Conservation (phyloP, 2,113 vertebrate genomes). For the Phrynosoma platyrhinos region DNA sequence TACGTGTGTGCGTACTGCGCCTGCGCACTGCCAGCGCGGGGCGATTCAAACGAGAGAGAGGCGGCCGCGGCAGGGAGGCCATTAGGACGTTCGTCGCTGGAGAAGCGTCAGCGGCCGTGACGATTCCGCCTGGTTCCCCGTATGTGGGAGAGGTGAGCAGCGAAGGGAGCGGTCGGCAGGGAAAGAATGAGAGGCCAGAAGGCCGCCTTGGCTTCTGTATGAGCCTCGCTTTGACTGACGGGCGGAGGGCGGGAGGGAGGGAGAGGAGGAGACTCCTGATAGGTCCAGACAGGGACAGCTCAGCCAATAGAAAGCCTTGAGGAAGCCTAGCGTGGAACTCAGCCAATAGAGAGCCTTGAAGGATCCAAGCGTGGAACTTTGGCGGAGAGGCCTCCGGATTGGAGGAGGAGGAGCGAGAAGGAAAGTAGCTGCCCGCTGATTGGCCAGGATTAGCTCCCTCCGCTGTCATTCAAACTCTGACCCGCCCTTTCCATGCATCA, state of each 20-base stretch:
- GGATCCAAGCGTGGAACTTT: too few relatives aligned
- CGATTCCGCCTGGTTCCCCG: too few relatives aligned
- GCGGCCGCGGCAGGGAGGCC: rapidly evolving
- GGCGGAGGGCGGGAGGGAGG: background rate
- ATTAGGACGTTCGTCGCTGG: rapidly evolving
- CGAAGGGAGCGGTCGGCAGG: background rate
- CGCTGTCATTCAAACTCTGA: background rate
- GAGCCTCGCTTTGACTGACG: background rate
- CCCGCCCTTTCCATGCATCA: too few relatives aligned
- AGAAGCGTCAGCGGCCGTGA: rapidly evolving
- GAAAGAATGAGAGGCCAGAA: background rate
- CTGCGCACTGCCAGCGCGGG: background rate
- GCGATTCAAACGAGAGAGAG: background rate
- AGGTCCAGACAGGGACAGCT: background rate
- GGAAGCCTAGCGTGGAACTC: too few relatives aligned
- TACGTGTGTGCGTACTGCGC: background rate
- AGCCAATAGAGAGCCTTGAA: background rate
- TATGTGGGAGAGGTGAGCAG: background rate
- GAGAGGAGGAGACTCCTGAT: background rate
- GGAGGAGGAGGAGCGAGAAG: background rate
- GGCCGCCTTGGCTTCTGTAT: too few relatives aligned
- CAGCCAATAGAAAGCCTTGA: background rate
- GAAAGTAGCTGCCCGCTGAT: background rate
- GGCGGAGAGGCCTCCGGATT: background rate
- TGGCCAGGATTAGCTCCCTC: background rate